These are phyloP conservation scores for Asteroscopus sphinx DNA, from an alignment of 2,888 invertebrate species.

Conservation along the genomic window DNA sequence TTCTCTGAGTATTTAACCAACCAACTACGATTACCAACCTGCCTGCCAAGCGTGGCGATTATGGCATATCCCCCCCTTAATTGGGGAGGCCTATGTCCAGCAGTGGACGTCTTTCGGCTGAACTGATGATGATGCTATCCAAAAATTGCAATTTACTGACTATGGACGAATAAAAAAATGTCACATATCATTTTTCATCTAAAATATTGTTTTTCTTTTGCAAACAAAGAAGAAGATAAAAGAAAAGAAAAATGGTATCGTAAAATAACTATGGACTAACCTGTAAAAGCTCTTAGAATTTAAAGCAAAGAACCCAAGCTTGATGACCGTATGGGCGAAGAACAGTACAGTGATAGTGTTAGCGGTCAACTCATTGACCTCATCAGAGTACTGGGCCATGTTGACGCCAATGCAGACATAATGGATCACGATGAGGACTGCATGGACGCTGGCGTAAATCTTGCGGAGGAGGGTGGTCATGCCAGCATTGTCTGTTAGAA, in stretches of 20 bases:
- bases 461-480: conserved; percentile 90
- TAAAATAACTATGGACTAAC: conserved; percentile 76
- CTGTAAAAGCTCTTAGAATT: conserved; percentile 94
- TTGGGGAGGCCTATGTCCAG: too few species aligned
- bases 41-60: too few species aligned
- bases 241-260: background rate
- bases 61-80: too few species aligned
- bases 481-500: conserved; percentile 75
- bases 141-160: too few species aligned
- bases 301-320: conserved; percentile 93
- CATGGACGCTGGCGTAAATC: conserved; percentile 90
- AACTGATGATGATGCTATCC: too few species aligned
- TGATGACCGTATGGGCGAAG: conserved; percentile 94
- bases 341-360: conserved; percentile 95
- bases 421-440: conserved; percentile 91
- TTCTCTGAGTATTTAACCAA: too few species aligned
- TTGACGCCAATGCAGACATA: conserved; percentile 91
- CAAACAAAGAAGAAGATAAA: too few species aligned
- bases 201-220: too few species aligned
- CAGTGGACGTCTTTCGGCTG: too few species aligned
- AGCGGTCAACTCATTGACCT: conserved; percentile 93
- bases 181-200: too few species aligned
- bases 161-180: too few species aligned
- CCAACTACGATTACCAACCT: too few species aligned
- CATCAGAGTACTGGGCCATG: conserved; percentile 92